These are phyloP conservation scores for Sylvia atricapilla DNA, from an alignment of 2,113 vertebrate genomes.

Conservation along the genomic window DNA sequence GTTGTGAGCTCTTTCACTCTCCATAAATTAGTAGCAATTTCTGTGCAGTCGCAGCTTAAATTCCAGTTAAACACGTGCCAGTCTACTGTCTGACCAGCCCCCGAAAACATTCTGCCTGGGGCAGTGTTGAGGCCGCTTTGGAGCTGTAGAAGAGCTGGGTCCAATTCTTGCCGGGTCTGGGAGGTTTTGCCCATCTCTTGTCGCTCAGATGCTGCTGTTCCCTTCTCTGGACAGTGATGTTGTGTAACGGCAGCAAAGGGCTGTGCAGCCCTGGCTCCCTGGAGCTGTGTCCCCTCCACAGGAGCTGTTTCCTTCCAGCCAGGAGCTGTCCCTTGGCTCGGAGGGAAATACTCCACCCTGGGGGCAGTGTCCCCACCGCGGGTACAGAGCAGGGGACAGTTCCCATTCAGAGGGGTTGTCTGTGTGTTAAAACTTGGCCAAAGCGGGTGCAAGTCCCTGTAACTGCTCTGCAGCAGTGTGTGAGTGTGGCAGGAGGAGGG, in stretches of 20 bases:
- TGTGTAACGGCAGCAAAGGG: neutral
- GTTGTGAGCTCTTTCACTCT: neutral
- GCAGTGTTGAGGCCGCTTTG: neutral
- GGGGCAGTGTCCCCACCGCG: fast-evolving
- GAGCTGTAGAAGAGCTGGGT: neutral
- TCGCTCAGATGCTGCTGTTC: neutral
- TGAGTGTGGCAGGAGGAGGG: neutral
- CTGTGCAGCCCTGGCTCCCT: neutral
- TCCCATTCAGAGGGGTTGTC: neutral
- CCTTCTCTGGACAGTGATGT: neutral
- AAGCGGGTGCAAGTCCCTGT: neutral
- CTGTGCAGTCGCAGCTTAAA: neutral
- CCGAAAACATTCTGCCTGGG: neutral
- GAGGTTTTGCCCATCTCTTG: neutral
- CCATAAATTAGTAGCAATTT: constrained; percentile 34
- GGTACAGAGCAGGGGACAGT: neutral
- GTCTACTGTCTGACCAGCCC: neutral
- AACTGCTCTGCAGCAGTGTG: neutral
- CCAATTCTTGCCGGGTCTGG: neutral
- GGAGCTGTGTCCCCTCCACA: neutral
- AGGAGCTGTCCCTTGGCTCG: neutral
- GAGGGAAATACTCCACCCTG: neutral
- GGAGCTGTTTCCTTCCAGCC: neutral
- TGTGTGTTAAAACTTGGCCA: neutral
- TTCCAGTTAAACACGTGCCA: neutral